Percentiles rank a stretch among this genome's conserved stretches.
phyloP scores from a whole-genome alignment of 2,113 vertebrate genomes.

The Lathamus discolor region DNA sequence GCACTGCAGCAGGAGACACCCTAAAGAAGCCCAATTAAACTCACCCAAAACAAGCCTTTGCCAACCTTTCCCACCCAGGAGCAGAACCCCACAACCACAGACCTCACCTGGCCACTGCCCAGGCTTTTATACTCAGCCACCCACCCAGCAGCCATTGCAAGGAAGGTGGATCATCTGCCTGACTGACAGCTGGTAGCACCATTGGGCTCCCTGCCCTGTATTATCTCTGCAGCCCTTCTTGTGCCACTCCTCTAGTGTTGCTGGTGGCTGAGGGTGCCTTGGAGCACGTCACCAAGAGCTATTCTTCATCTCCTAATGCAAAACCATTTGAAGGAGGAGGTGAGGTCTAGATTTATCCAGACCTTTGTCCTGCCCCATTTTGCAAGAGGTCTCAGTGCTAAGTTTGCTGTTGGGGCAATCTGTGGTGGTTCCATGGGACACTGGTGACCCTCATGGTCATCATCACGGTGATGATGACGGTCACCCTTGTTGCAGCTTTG shows the following conservation, averaged over 20 bases:
- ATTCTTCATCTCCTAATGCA: neutral
- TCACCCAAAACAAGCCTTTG: fast-evolving
- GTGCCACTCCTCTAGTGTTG: neutral
- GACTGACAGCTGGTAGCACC: neutral
- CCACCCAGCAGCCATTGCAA: neutral
- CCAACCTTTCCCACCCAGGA: neutral
- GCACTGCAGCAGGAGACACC: neutral
- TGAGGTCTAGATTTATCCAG: neutral
- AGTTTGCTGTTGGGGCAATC: neutral
- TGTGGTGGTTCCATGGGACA: neutral
- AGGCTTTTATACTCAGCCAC: neutral
- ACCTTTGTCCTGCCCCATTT: neutral
- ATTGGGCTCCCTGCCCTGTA: neutral
- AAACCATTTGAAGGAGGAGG: neutral
- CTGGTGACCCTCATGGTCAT: neutral
- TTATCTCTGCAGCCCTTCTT: neutral
- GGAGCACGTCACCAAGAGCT: neutral
- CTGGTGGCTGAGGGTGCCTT: neutral
- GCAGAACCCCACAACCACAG: neutral
- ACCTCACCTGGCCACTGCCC: neutral
- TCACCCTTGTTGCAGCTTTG: neutral
- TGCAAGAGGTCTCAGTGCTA: neutral
- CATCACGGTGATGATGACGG: neutral
- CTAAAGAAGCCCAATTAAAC: neutral
- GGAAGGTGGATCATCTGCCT: neutral